Percentiles rank a stretch among this genome's conserved stretches.
Evolutionary conservation across 2,113 vertebrate species (phyloP).

Genomic region (Misgurnus anguillicaudatus): DNA sequence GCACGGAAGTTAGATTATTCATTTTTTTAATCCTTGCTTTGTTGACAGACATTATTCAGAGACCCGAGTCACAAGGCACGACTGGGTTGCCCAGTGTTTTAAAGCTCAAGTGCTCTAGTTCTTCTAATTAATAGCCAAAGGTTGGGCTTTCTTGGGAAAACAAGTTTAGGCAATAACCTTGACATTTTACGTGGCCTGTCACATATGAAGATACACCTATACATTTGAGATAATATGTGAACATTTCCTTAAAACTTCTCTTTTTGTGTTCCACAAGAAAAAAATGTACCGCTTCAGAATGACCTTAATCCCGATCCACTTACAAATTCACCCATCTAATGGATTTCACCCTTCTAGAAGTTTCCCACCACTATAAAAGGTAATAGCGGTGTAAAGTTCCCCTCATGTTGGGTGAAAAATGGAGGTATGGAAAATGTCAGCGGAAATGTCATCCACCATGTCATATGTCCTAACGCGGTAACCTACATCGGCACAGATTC

Average conservation of each 20-base stretch:
- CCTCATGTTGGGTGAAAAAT: constrained; percentile 18
- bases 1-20: not conserved
- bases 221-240: too few species aligned
- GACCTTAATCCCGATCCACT: not conserved
- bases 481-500: not conserved
- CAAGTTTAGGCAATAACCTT: constrained; percentile 13
- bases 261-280: not conserved
- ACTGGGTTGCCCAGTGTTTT: constrained; percentile 1
- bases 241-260: too few species aligned
- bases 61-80: constrained; percentile 30
- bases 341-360: not conserved
- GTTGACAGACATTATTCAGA: constrained; percentile 14
- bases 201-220: too few species aligned
- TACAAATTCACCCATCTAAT: constrained; percentile 17
- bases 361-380: constrained; percentile 37
- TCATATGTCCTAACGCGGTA: constrained; percentile 17
- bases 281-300: not conserved
- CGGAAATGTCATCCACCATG: constrained; percentile 47
- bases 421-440: constrained; percentile 42
- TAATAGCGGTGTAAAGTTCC: constrained; percentile 13
- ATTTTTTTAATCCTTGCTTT: not conserved
- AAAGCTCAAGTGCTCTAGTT: constrained; percentile 8
- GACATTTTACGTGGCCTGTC: too few species aligned
- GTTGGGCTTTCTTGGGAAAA: constrained; percentile 25
- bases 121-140: constrained; percentile 46